Conservation (phyloP, 2,113 vertebrate genomes). For the Holacanthus passer region DNA sequence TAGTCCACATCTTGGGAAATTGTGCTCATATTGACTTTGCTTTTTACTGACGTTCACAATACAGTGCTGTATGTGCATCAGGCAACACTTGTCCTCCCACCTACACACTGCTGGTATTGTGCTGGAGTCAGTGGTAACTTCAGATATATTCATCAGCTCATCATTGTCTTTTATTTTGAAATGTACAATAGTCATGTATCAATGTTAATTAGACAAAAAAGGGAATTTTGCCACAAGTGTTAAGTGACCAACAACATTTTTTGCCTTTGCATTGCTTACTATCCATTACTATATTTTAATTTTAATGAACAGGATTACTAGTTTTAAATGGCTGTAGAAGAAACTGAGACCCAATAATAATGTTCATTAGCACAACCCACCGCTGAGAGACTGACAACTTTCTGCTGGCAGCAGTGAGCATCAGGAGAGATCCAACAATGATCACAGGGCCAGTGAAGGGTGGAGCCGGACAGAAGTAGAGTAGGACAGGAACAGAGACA, state of each 20-base stretch:
- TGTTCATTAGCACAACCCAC: slow-evolving; percentile 3
- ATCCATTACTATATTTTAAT: too few relatives aligned
- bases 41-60: neutral
- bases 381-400: neutral
- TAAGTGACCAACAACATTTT: too few relatives aligned
- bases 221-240: neutral
- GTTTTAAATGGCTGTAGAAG: neutral
- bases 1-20: neutral
- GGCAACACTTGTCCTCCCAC: neutral
- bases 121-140: neutral
- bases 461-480: slow-evolving; percentile 26
- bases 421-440: slow-evolving; percentile 30
- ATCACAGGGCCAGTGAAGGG: slow-evolving; percentile 8
- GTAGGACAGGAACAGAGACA: neutral
- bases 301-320: too few relatives aligned
- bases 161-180: neutral
- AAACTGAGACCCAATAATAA: neutral
- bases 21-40: neutral
- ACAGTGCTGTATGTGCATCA: neutral
- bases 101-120: neutral
- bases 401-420: slow-evolving; percentile 30
- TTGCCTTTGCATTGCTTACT: too few relatives aligned
- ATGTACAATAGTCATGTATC: neutral
- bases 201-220: neutral
- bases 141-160: neutral